These are phyloP conservation scores for Brachionus koreanus DNA, from an alignment of 1,140 invertebrate genomes.

Conservation along the genomic window DNA sequence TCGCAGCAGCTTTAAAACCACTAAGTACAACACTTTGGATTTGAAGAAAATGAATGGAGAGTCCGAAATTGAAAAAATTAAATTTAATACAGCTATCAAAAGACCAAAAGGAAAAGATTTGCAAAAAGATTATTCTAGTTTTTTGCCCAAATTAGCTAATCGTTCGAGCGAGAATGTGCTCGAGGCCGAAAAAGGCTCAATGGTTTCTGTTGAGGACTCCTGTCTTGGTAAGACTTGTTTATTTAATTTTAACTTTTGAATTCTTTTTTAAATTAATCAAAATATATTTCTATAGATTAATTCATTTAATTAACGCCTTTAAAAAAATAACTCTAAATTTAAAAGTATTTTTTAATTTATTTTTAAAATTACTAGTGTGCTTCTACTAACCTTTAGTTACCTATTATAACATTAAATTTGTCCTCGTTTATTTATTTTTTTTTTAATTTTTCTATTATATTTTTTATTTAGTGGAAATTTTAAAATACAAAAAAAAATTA, in stretches of 20 bases:
- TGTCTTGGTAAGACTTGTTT: neutral
- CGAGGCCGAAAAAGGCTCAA: neutral
- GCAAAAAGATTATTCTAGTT: neutral
- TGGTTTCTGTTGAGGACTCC: neutral
- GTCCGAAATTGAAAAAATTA: neutral
- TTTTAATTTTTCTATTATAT: no score
- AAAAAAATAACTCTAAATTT: neutral
- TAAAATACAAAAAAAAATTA: no score
- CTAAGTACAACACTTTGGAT: neutral
- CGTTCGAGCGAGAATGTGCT: neutral
- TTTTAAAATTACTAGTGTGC: neutral
- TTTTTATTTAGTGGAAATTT: no score
- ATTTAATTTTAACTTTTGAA: neutral
- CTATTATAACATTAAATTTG: neutral
- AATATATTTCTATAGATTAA: neutral
- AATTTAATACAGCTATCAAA: slow-evolving; percentile 11
- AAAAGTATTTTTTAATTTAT: neutral
- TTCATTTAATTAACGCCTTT: neutral
- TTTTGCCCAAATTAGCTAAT: neutral
- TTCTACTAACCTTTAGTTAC: neutral
- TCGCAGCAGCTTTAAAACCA: slow-evolving; percentile 1
- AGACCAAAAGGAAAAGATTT: neutral
- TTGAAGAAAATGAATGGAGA: neutral
- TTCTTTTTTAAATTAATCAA: no score
- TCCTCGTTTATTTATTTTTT: no score